Conservation (phyloP, 2,888 invertebrate species). For the Lampropteryx suffumata region DNA sequence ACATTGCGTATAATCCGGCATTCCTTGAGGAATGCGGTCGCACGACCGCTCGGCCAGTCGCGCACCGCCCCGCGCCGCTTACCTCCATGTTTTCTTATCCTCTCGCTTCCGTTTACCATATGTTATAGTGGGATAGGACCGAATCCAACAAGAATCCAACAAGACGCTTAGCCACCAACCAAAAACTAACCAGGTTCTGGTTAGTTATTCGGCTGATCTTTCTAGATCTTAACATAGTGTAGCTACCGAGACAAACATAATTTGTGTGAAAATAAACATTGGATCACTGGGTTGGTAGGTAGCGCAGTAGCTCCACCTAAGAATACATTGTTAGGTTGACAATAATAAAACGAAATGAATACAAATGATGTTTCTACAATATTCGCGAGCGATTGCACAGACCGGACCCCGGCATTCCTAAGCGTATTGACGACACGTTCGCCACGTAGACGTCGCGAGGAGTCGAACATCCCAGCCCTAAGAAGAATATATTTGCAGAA, state of each 20-base stretch:
- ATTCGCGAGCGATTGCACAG: slow-evolving; percentile 40
- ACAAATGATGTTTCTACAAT: slow-evolving; percentile 16
- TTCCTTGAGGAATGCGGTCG: slow-evolving; percentile 81
- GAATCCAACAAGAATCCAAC: slow-evolving; percentile 66
- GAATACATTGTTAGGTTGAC: slow-evolving; percentile 10
- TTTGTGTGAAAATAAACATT: slow-evolving; percentile 1
- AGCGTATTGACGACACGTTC: slow-evolving; percentile 57
- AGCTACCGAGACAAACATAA: not conserved
- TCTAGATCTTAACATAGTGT: not conserved
- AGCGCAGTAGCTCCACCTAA: slow-evolving; percentile 8
- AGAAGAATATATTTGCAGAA: slow-evolving; percentile 50
- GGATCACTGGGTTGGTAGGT: not conserved
- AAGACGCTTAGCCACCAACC: slow-evolving; percentile 26
- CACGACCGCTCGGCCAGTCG: slow-evolving; percentile 65
- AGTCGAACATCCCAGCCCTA: slow-evolving; percentile 52
- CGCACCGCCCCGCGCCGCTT: slow-evolving; percentile 65
- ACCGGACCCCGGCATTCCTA: slow-evolving; percentile 50
- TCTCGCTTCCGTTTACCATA: slow-evolving; percentile 74
- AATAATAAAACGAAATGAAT: slow-evolving; percentile 16
- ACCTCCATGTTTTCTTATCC: slow-evolving; percentile 75
- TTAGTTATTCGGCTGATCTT: not conserved
- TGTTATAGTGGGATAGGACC: slow-evolving; percentile 71
- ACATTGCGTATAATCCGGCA: slow-evolving; percentile 81
- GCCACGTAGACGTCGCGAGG: slow-evolving; percentile 77
- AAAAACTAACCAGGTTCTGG: slow-evolving; percentile 3